A percentile compares a stretch with the other conserved stretches of the same genome.
Evolutionary conservation across 1,140 invertebrate species (phyloP).

Genomic region (Anastatus disparis): DNA sequence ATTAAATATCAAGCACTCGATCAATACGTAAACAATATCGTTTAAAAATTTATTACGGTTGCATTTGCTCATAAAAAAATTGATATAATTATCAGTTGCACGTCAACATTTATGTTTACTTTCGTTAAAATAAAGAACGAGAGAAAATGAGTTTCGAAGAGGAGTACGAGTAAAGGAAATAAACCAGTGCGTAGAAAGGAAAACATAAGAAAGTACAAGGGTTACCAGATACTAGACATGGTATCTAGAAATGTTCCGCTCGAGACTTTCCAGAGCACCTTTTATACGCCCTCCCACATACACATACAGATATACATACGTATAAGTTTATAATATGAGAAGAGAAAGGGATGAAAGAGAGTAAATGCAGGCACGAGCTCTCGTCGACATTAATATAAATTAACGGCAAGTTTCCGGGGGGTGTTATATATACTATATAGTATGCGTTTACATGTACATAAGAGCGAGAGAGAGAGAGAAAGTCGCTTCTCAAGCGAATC

Average conservation of each 20-base stretch:
- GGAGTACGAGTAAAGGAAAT: background rate
- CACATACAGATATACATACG: background rate
- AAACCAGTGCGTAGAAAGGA: background rate
- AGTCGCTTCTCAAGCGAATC: background rate
- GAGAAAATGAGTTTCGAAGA: background rate
- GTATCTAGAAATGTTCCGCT: background rate
- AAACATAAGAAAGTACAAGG: background rate
- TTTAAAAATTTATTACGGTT: too few species aligned
- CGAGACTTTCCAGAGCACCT: background rate
- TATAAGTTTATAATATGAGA: background rate
- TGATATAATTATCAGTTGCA: too few species aligned
- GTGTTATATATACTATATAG: too few species aligned
- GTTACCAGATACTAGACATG: background rate
- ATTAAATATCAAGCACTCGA: too few species aligned
- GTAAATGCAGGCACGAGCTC: background rate
- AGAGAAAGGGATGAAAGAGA: background rate
- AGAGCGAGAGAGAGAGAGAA: too few species aligned
- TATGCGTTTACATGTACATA: too few species aligned
- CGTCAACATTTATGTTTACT: too few species aligned
- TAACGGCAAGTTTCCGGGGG: constrained; percentile 42
- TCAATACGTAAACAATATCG: too few species aligned
- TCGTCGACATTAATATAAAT: constrained; percentile 53
- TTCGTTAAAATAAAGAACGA: too few species aligned
- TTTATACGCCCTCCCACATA: too few species aligned
- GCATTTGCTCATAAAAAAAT: too few species aligned